Conservation (phyloP, 1,140 invertebrate genomes). For the Bombus waltoni region DNA sequence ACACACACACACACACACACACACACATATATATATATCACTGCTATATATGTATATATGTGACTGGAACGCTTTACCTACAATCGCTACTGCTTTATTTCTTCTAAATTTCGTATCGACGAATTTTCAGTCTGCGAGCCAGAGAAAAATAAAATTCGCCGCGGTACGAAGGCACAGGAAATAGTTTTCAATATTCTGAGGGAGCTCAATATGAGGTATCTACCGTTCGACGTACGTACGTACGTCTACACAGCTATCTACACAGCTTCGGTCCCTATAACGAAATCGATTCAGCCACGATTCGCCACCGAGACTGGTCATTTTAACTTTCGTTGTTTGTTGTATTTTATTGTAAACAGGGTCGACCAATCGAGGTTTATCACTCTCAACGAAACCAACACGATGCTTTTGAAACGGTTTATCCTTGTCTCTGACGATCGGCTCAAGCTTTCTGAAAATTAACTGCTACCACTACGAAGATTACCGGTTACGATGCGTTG, state of each 20-base stretch:
- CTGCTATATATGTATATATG: neutral
- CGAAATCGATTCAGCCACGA: conserved; percentile 65
- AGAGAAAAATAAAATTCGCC: conserved; percentile 47
- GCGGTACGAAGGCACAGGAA: conserved; percentile 6
- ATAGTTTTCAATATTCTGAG: conserved; percentile 64
- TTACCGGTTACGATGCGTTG: no score
- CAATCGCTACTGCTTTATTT: neutral
- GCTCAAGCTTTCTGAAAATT: neutral
- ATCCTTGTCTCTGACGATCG: neutral
- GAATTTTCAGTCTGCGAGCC: neutral
- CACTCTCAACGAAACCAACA: neutral
- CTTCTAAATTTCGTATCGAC: neutral
- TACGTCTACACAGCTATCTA: conserved; percentile 37
- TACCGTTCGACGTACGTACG: conserved; percentile 60
- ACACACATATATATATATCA: no score
- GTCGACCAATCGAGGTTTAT: neutral
- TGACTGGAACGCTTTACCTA: neutral
- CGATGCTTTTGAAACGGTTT: neutral
- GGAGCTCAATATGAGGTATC: conserved; percentile 68
- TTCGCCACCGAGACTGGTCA: neutral
- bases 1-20: no score
- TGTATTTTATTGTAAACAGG: conserved; percentile 20
- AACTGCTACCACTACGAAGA: no score
- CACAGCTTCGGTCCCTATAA: conserved; percentile 57
- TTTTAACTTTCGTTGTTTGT: conserved; percentile 18